phyloP scores from a whole-genome alignment of 2,797 vertebrate species.

The Momotus momota region DNA sequence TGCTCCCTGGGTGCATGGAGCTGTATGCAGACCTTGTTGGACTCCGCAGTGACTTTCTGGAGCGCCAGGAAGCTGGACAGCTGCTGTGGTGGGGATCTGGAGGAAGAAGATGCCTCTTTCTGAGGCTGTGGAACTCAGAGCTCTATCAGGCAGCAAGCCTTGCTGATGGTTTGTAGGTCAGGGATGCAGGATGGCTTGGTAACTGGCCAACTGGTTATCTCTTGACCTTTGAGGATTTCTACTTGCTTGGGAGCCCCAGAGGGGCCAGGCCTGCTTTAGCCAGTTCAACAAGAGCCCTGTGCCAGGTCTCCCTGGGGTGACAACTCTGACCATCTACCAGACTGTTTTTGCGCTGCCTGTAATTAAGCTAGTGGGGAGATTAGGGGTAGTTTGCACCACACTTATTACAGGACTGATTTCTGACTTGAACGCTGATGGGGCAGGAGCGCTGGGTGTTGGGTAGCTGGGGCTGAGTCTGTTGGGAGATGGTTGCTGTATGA shows the following conservation, averaged over 20 bases:
- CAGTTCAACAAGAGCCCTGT: neutral
- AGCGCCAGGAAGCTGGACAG: neutral
- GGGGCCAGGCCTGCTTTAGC: neutral
- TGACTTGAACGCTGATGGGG: neutral
- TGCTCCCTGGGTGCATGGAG: neutral
- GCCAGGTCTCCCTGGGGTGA: neutral
- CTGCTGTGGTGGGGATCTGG: neutral
- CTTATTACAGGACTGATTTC: conserved; percentile 26
- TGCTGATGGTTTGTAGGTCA: neutral
- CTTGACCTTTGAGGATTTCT: neutral
- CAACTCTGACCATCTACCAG: neutral
- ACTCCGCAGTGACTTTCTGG: neutral
- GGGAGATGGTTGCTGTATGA: neutral
- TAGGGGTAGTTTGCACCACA: neutral
- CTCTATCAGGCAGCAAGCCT: neutral
- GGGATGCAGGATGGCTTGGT: neutral
- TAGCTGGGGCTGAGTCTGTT: neutral
- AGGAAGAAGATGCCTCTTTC: neutral
- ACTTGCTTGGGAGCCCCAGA: neutral
- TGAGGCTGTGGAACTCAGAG: neutral
- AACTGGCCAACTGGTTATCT: neutral
- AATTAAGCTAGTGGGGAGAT: conserved; percentile 42
- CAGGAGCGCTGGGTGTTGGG: neutral
- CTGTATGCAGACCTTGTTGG: neutral
- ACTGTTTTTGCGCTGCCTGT: conserved; percentile 12